Conservation (phyloP, 2,797 vertebrate genomes). For the Staurois parvus region DNA sequence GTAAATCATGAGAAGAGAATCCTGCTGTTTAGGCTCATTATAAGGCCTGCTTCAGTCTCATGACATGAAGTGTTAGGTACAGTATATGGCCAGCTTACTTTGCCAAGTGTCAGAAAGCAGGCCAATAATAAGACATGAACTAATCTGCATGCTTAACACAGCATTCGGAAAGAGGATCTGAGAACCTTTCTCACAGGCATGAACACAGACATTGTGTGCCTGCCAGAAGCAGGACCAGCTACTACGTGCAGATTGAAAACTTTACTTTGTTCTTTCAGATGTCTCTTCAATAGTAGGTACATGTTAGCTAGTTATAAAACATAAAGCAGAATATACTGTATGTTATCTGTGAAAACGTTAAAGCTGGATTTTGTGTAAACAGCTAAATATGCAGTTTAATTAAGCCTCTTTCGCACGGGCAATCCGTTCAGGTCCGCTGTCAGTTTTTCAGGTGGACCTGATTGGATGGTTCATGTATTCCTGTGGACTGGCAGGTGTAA, state of each 20-base stretch:
- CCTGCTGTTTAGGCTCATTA: not conserved
- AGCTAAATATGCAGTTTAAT: too few species aligned
- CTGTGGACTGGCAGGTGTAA: too few species aligned
- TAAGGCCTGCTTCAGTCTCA: not conserved
- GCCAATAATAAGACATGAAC: conserved; percentile 52
- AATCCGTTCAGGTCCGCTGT: too few species aligned
- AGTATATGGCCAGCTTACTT: conserved; percentile 39
- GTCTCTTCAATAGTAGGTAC: not conserved
- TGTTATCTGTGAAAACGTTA: too few species aligned
- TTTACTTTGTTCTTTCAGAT: not conserved
- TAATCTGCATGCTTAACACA: conserved; percentile 56
- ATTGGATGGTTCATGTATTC: too few species aligned
- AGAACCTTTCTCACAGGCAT: conserved; percentile 48
- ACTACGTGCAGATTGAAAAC: conserved; percentile 21
- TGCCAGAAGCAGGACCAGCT: conserved; percentile 39
- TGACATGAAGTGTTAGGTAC: conserved; percentile 30
- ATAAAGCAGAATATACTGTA: too few species aligned
- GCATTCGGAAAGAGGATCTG: conserved; percentile 24
- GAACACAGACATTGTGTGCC: conserved; percentile 51
- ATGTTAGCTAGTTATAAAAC: not conserved
- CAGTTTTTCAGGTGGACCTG: too few species aligned
- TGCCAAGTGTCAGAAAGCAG: conserved; percentile 49
- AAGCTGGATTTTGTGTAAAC: too few species aligned
- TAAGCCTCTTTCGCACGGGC: too few species aligned
- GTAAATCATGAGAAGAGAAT: not conserved